These are phyloP conservation scores for Balaeniceps rex DNA, from an alignment of 2,113 vertebrate species.

Conservation along the genomic window DNA sequence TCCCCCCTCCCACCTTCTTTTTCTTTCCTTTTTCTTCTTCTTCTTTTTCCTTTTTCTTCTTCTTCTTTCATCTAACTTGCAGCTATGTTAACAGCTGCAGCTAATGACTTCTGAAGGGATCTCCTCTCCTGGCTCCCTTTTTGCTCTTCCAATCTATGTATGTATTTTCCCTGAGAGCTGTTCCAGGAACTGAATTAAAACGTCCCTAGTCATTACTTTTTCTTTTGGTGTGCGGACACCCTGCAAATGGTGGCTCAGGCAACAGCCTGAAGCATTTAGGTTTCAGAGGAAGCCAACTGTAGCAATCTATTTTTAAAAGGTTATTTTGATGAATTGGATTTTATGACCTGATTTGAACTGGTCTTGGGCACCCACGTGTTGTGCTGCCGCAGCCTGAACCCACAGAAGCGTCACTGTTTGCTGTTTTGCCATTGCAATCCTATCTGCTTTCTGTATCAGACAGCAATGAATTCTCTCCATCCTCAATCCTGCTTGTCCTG, in stretches of 20 bases:
- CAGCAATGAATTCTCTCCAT: background rate
- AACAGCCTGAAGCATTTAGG: slow-evolving; percentile 12
- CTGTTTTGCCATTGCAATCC: background rate
- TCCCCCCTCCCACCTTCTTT: too few species aligned
- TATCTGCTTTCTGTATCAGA: background rate
- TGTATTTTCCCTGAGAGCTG: background rate
- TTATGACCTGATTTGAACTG: slow-evolving; percentile 53
- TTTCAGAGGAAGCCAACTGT: slow-evolving; percentile 17
- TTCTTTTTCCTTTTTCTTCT: too few species aligned
- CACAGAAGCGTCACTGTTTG: background rate
- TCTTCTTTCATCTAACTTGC: background rate
- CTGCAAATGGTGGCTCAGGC: background rate
- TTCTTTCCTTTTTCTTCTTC: background rate
- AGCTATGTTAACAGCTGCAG: background rate
- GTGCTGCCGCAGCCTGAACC: background rate
- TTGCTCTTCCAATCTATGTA: background rate
- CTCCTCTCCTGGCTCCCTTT: background rate
- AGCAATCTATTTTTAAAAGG: slow-evolving; percentile 52
- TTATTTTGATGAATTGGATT: slow-evolving; percentile 54
- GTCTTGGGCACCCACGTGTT: background rate
- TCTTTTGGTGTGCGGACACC: background rate
- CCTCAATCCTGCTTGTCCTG: background rate
- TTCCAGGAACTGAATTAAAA: slow-evolving; percentile 28
- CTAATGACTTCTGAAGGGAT: background rate
- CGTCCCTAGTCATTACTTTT: background rate